A percentile compares a stretch with the other conserved stretches of the same genome.
phyloP scores from a whole-genome alignment of 2,797 vertebrate species.

The Loris lydekkerianus region DNA sequence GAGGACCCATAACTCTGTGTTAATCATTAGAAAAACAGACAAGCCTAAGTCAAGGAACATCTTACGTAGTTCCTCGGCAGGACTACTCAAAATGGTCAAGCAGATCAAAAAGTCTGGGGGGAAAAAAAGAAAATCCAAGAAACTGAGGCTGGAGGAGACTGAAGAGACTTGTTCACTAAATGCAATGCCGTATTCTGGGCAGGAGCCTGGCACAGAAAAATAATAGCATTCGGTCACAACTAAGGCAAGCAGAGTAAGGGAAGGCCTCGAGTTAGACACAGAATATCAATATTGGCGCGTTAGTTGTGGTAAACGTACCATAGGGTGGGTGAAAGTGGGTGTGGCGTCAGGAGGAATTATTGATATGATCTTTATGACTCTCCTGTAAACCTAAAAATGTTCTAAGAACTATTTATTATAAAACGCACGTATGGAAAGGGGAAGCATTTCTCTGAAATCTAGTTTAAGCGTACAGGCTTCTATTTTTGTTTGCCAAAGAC shows the following conservation, averaged over 20 bases:
- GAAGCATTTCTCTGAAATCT: background rate
- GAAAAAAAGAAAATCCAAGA: background rate
- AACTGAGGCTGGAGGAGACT: background rate
- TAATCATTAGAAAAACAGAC: background rate
- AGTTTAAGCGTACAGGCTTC: background rate
- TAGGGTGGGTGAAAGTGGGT: background rate
- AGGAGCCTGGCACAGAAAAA: background rate
- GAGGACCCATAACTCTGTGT: background rate
- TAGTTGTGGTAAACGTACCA: background rate
- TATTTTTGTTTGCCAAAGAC: conserved; percentile 4
- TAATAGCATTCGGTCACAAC: background rate
- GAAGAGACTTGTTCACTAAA: background rate
- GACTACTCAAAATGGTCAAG: background rate
- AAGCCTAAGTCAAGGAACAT: background rate
- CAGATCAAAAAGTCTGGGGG: background rate
- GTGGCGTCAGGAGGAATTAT: background rate
- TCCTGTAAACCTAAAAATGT: background rate
- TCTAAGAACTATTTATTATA: conserved; percentile 2
- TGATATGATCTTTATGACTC: background rate
- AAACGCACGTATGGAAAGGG: background rate
- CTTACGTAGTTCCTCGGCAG: background rate
- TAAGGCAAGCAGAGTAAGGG: background rate
- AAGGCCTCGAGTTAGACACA: background rate
- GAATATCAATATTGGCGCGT: background rate
- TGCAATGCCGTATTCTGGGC: background rate